These are phyloP conservation scores for Heterodera schachtii DNA, from an alignment of 1,140 invertebrate species.

Conservation along the genomic window DNA sequence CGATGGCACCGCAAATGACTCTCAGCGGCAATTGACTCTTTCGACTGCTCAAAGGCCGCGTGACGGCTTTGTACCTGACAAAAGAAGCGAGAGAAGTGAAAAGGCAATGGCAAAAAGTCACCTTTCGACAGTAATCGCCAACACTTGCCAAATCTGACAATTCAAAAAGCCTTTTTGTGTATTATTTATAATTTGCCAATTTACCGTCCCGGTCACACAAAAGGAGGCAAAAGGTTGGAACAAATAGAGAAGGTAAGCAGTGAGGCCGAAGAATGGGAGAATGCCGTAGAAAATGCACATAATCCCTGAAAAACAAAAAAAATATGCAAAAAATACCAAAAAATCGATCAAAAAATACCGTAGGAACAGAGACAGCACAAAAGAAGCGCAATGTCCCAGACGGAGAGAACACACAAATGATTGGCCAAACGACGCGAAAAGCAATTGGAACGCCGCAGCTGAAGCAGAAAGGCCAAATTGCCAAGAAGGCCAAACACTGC, in stretches of 20 bases:
- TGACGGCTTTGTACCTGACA: conserved; percentile 55
- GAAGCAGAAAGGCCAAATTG: conserved; percentile 41
- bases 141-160: conserved; percentile 58
- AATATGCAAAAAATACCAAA: conserved; percentile 25
- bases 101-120: conserved; percentile 20
- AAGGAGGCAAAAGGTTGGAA: conserved; percentile 63
- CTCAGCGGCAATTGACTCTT: conserved; percentile 62
- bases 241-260: conserved; percentile 60
- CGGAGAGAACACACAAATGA: conserved; percentile 61
- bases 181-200: neutral
- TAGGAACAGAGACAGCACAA: conserved; percentile 46
- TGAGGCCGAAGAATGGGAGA: conserved; percentile 58
- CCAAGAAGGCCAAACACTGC: conserved; percentile 60
- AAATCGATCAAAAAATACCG: neutral
- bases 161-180: neutral
- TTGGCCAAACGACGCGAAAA: conserved; percentile 60
- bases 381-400: conserved; percentile 60
- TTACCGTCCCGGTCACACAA: conserved; percentile 59
- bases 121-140: conserved; percentile 62
- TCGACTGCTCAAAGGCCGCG: conserved; percentile 52
- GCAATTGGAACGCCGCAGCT: conserved; percentile 54
- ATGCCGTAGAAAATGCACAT: conserved; percentile 58
- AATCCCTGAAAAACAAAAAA: conserved; percentile 54
- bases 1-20: conserved; percentile 53
- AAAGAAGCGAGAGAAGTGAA: conserved; percentile 11